These are phyloP conservation scores for Drosophila mauritiana DNA, from an alignment of 1,140 invertebrate genomes.

Conservation along the genomic window DNA sequence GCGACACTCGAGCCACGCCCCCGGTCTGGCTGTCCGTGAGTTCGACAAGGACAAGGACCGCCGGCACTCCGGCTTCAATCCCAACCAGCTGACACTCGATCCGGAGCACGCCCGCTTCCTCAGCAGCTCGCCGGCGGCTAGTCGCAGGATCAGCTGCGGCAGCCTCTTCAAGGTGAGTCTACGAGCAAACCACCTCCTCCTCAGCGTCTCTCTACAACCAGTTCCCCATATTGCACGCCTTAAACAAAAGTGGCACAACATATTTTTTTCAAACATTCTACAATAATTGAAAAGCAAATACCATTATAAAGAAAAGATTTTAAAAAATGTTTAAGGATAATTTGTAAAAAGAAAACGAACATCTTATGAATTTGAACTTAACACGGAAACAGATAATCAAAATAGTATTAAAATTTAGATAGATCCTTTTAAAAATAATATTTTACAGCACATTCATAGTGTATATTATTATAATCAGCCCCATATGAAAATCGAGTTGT, in stretches of 20 bases:
- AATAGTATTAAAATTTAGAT: too few relatives aligned
- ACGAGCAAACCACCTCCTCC: neutral
- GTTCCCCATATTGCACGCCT: constrained; percentile 4
- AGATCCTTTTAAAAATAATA: too few relatives aligned
- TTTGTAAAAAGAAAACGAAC: too few relatives aligned
- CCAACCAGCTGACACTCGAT: constrained; percentile 87
- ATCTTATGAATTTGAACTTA: too few relatives aligned
- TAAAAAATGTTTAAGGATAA: too few relatives aligned
- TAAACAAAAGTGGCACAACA: constrained; percentile 25
- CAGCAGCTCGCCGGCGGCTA: constrained; percentile 90
- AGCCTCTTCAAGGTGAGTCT: constrained; percentile 89
- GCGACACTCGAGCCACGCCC: constrained; percentile 83
- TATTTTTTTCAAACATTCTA: neutral
- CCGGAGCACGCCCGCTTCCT: constrained; percentile 87
- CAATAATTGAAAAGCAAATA: too few relatives aligned
- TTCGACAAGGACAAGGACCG: constrained; percentile 85
- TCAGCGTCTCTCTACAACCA: constrained; percentile 7
- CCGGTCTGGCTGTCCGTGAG: constrained; percentile 77
- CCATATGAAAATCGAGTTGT: constrained; percentile 4
- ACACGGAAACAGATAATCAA: too few relatives aligned
- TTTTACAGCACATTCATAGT: too few relatives aligned
- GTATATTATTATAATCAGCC: neutral
- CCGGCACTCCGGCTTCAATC: constrained; percentile 86
- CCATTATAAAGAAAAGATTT: too few relatives aligned
- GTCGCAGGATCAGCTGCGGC: constrained; percentile 91